Percentiles rank a stretch among this genome's conserved stretches.
Evolutionary conservation across 1,140 invertebrate species (phyloP).

Genomic region (Euura lappo): DNA sequence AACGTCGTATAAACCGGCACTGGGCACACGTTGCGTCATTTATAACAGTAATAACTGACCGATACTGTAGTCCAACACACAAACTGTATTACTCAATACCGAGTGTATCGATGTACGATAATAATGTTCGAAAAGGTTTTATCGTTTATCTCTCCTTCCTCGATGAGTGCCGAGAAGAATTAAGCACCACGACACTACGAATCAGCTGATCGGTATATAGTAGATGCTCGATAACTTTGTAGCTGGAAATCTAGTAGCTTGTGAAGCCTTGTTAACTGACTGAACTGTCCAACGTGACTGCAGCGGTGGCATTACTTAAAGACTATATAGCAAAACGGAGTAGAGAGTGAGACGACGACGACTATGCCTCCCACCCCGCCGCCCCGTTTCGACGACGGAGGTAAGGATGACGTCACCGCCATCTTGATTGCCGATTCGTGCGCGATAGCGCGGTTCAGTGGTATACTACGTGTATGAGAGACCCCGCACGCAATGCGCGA

Average conservation of each 20-base stretch:
- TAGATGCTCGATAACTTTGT: not conserved
- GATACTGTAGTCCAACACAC: too few species aligned
- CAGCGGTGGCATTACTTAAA: constrained; percentile 10
- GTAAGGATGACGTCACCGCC: constrained; percentile 41
- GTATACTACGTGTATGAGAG: too few species aligned
- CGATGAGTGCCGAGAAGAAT: too few species aligned
- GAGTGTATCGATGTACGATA: too few species aligned
- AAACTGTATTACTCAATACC: too few species aligned
- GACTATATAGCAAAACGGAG: constrained; percentile 42
- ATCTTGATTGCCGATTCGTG: constrained; percentile 43
- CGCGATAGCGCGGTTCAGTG: constrained; percentile 27
- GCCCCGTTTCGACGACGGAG: constrained; percentile 14
- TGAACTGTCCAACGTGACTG: constrained; percentile 40
- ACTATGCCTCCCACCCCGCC: constrained; percentile 17
- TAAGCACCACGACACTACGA: too few species aligned
- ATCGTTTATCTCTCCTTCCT: too few species aligned
- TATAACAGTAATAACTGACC: not conserved
- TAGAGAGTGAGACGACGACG: constrained; percentile 18
- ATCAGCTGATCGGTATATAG: too few species aligned
- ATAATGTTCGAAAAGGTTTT: too few species aligned
- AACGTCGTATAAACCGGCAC: constrained; percentile 39
- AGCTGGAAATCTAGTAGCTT: not conserved
- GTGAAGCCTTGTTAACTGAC: not conserved
- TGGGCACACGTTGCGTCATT: constrained; percentile 51
- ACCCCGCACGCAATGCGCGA: too few species aligned